Conservation (phyloP, 2,888 invertebrate species). For the Adineta ricciae region DNA sequence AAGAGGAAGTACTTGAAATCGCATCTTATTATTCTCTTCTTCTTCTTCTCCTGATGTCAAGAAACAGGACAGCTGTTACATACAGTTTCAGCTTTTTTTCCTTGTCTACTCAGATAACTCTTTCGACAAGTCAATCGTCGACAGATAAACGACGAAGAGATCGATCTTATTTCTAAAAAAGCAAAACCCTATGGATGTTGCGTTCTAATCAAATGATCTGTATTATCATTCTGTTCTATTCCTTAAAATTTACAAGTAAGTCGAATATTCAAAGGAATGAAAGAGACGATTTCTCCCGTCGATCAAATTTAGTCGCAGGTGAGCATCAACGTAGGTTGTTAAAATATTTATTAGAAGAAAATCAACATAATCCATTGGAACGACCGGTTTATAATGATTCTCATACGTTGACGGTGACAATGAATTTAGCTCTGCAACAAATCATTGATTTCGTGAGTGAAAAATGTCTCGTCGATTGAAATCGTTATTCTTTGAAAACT, state of each 20-base stretch:
- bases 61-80: not conserved
- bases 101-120: not conserved
- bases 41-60: not conserved
- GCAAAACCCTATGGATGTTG: not conserved
- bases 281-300: too few relatives aligned
- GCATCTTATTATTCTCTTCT: not conserved
- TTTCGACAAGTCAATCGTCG: not conserved
- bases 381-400: slow-evolving; percentile 28
- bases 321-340: slow-evolving; percentile 24
- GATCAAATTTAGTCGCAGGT: slow-evolving; percentile 14
- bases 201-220: not conserved
- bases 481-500: slow-evolving; percentile 36
- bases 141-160: not conserved
- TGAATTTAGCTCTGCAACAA: slow-evolving; percentile 27
- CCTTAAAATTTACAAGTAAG: not conserved
- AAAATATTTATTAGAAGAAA: slow-evolving; percentile 19
- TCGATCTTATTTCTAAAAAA: not conserved
- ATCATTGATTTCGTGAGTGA: slow-evolving; percentile 28
- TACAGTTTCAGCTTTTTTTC: not conserved
- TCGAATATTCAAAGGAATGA: not conserved
- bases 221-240: not conserved
- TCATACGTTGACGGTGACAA: slow-evolving; percentile 22
- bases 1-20: not conserved
- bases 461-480: not conserved
- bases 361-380: slow-evolving; percentile 16